Base-by-base conservation (phyloP, 2,113 vertebrate genomes). In the Ageneiosus marmoratus region DNA sequence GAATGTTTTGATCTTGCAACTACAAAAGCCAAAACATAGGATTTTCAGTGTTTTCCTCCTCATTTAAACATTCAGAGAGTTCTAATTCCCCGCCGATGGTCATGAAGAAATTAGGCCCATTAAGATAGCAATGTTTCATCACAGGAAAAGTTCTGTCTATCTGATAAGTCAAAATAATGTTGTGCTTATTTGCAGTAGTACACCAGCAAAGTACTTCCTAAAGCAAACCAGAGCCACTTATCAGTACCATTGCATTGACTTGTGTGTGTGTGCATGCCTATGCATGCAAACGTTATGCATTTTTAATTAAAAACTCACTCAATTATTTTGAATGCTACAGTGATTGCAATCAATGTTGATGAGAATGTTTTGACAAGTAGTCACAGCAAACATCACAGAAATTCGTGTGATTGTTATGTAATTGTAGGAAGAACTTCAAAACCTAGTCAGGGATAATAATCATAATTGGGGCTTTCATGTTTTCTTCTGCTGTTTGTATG, bases 271-370 rank as follows among this genome's bases (percentile, higher is more conserved):
- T 2, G 20, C 2, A 2, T 3, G 37, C 3, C 16, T 65, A 20
- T 22, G 65, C 65, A 69, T 44, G 37, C 65, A 69, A 44, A 44
- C 13, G 65, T 69, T 69, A n/a, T 69, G 65, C 37, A 69, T 44
- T 44, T 44, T 24, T 24, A 69, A 41, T n/a, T 20, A 44, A 11
- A n/a, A 65, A 1, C 65, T 69, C 37, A 69, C 37, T 20, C 65
- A 69, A 69, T 69, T 44, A 69, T 69, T 69, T 44, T n/a, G 11
- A 69, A 41, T 69, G 37, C 65, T 69, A 69, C 65, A 69, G 10
- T 69, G 18, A 69, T 24, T 69, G 65, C 37, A 69, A 69, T 44
- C 37, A 69, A 44, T 69, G 65, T 24, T 9, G 63, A 67, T 44
- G 65, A 44, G 65, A 9, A 44, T 69, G 65, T 69, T 44, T 69